A percentile compares a stretch with the other conserved stretches of the same genome.
These are phyloP conservation scores for Gadopsis marmoratus DNA, from an alignment of 2,797 vertebrate genomes.

Conservation along the genomic window DNA sequence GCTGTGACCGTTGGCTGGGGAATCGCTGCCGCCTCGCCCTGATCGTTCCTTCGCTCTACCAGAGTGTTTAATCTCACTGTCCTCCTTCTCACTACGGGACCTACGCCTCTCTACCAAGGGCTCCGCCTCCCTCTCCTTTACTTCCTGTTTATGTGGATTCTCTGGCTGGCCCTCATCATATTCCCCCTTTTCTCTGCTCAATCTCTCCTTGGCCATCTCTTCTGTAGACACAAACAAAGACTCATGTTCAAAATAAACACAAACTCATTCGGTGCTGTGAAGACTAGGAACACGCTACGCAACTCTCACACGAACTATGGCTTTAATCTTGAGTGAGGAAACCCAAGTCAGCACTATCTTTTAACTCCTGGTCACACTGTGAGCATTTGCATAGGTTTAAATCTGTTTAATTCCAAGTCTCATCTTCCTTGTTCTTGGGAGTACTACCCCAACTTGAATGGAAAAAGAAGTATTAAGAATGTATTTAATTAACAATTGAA, in stretches of 20 bases:
- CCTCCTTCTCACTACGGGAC: slow-evolving; percentile 88
- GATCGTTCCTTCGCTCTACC: slow-evolving; percentile 89
- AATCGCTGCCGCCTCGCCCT: slow-evolving; percentile 84
- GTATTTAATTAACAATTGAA: no score
- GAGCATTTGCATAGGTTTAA: neutral
- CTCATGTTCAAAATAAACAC: slow-evolving; percentile 3
- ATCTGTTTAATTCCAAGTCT: neutral
- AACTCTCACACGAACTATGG: neutral
- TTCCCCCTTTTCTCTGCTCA: slow-evolving; percentile 92
- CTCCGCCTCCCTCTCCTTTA: slow-evolving; percentile 92
- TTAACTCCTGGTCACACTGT: neutral
- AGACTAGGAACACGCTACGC: neutral
- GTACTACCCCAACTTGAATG: neutral
- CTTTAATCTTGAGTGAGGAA: neutral
- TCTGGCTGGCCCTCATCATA: slow-evolving; percentile 91
- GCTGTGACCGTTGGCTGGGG: slow-evolving; percentile 90
- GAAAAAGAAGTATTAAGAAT: neutral
- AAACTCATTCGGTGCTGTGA: neutral
- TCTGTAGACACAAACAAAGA: slow-evolving; percentile 82
- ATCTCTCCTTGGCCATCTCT: slow-evolving; percentile 90
- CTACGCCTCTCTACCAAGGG: slow-evolving; percentile 91
- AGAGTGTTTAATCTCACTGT: slow-evolving; percentile 89
- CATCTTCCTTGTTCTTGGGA: neutral
- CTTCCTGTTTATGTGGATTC: slow-evolving; percentile 89
- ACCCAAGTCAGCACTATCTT: neutral